A percentile compares a stretch with the other conserved stretches of the same genome.
These are phyloP conservation scores for Hippocampus mohnikei DNA, from an alignment of 2,113 vertebrate species.

Conservation along the genomic window DNA sequence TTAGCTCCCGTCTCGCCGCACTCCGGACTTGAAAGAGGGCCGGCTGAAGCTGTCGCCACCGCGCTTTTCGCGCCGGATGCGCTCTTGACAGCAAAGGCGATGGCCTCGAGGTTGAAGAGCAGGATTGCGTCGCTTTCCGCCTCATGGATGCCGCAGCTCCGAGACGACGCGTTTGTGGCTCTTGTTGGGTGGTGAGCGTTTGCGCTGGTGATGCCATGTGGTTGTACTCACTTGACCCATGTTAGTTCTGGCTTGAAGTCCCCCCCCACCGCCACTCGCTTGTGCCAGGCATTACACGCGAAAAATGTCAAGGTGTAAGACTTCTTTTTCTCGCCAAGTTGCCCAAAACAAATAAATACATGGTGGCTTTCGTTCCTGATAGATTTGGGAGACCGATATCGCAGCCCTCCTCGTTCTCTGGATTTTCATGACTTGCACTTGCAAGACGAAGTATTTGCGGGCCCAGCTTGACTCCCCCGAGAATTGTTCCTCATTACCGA, in stretches of 20 bases:
- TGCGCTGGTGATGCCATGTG: too few relatives aligned
- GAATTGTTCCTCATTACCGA: conserved; percentile 65
- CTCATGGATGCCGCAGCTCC: neutral
- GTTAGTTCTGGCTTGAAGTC: too few relatives aligned
- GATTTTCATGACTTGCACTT: conserved; percentile 48
- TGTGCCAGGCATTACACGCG: neutral
- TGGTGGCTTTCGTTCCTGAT: neutral
- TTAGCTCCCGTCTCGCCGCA: conserved; percentile 46
- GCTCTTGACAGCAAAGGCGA: conserved; percentile 51
- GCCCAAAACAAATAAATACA: too few relatives aligned
- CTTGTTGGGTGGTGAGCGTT: too few relatives aligned
- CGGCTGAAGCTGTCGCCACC: conserved; percentile 38
- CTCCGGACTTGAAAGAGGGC: conserved; percentile 52
- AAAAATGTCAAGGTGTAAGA: neutral
- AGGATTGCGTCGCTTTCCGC: conserved; percentile 15
- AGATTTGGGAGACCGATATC: conserved; percentile 6
- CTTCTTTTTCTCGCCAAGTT: neutral
- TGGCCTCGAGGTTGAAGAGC: too few relatives aligned
- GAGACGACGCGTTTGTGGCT: neutral
- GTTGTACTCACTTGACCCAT: too few relatives aligned
- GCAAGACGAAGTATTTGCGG: conserved; percentile 45
- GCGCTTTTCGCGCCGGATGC: conserved; percentile 25
- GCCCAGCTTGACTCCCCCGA: conserved; percentile 44
- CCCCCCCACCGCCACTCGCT: too few relatives aligned
- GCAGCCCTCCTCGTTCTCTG: conserved; percentile 25